Evolutionary conservation across 1,140 invertebrate species (phyloP), one percentile per base, ranked within the genome.

Genomic region (Notospermus geniculatus): DNA sequence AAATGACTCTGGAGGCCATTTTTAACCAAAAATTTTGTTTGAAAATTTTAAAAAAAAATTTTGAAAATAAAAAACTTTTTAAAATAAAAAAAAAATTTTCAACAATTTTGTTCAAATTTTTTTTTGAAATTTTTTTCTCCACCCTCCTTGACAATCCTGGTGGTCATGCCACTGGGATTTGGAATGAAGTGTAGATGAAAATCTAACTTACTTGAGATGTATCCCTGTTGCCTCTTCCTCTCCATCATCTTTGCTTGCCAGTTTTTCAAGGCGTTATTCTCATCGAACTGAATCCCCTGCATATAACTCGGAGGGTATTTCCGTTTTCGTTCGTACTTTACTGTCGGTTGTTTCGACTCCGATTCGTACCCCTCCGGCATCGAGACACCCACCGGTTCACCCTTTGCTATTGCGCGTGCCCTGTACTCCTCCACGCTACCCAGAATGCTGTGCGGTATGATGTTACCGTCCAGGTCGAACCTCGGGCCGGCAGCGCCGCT

Each of bases 171-270:
- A n/a, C n/a, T n/a, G n/a, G n/a, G n/a, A n/a, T n/a, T n/a, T n/a
- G 43, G 23, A n/a, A 9, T 1, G 23, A 46, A 53, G n/a, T 15
- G 13, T 54, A 54, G 29, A 5, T 50, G 50, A n/a, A 25, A 43
- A 2, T 29, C 36, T 46, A 36, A 62, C 72, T 63, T 69, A 82
- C 80, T 79, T 27, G 79, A 80, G 13, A 82, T 78, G 56, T 79
- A 71, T 27, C 73, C 73, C 61, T 81, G 79, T 45, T 80, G 78
- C 41, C 57, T 64, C 60, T 76, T 78, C 39, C 79, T 72, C 57
- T 80, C 76, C 39, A 69, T 52, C 79, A 81, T 82, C 58, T 73
- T 75, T 23, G 65, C 46, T 56, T 76, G 69, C 80, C 80, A 82
- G 71, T 82, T 79, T 11, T 61, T 66, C 28, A 82, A 63, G 19